Evolutionary conservation across 2,113 vertebrate species (phyloP).

Genomic region (Arothron firmamentum): DNA sequence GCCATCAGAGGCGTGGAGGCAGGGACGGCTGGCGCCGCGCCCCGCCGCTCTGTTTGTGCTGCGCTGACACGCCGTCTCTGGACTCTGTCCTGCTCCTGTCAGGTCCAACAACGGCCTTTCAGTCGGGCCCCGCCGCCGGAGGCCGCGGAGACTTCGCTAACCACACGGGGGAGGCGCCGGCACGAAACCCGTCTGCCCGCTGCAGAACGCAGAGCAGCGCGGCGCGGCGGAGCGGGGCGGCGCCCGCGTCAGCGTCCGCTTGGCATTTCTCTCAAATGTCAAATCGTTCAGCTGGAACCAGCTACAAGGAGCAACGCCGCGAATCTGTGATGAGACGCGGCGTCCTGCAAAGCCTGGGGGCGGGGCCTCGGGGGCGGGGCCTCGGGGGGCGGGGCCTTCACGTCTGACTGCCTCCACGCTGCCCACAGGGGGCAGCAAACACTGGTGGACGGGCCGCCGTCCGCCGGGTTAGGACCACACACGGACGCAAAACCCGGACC

Average conservation of each 20-base stretch:
- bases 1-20: conserved; percentile 51
- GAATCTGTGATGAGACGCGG: conserved; percentile 16
- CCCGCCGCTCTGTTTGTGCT: conserved; percentile 62
- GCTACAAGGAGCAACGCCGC: conserved; percentile 34
- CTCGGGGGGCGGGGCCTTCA: too few relatives aligned
- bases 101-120: conserved; percentile 65
- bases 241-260: conserved; percentile 22
- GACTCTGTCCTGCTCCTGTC: conserved; percentile 69
- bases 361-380: too few relatives aligned
- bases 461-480: too few relatives aligned
- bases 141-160: conserved; percentile 17
- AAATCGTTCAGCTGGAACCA: conserved; percentile 65
- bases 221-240: conserved; percentile 17
- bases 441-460: too few relatives aligned
- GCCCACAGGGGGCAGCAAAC: too few relatives aligned
- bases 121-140: conserved; percentile 32
- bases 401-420: too few relatives aligned
- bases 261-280: conserved; percentile 71
- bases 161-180: not conserved
- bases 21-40: conserved; percentile 30
- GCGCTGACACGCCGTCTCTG: conserved; percentile 65
- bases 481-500: too few relatives aligned
- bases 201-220: conserved; percentile 29
- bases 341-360: not conserved
- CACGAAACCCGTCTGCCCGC: conserved; percentile 4